Percentiles rank a stretch among this genome's conserved stretches.
Evolutionary conservation across 2,113 vertebrate species (phyloP).

Genomic region (Onychostoma macrolepis): DNA sequence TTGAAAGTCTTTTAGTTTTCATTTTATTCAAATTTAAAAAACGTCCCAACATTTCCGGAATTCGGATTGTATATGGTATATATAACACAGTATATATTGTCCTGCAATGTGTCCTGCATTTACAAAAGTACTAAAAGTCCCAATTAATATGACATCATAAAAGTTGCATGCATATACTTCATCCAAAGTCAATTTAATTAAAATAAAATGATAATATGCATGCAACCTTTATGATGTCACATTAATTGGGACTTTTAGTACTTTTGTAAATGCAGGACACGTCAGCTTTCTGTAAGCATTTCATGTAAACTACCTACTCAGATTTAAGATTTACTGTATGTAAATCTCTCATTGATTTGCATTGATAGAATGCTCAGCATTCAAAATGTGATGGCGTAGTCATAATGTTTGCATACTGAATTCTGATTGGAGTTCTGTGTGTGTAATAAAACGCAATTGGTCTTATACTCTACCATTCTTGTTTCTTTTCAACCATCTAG

Average conservation of each 20-base stretch:
- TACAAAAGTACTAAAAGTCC: neutral
- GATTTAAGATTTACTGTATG: conserved; percentile 6
- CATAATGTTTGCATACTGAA: conserved; percentile 5
- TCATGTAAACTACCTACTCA: neutral
- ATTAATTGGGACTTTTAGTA: neutral
- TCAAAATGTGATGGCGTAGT: neutral
- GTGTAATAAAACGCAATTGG: neutral
- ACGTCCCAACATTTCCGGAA: too few relatives aligned
- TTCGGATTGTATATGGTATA: too few relatives aligned
- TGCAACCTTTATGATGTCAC: neutral
- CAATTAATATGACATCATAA: neutral
- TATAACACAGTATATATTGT: too few relatives aligned
- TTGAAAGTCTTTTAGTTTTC: too few relatives aligned
- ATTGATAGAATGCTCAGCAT: neutral
- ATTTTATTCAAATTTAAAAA: too few relatives aligned
- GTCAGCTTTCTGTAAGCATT: neutral
- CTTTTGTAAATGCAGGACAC: neutral
- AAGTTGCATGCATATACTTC: neutral
- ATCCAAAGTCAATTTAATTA: neutral
- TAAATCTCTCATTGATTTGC: conserved; percentile 2
- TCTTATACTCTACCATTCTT: neutral
- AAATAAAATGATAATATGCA: too few relatives aligned
- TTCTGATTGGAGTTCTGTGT: neutral
- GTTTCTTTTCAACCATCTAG: neutral
- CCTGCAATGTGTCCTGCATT: neutral